A percentile compares a stretch with the other conserved stretches of the same genome.
Conservation (phyloP, 2,888 invertebrate species). For the Diarsia dahlii region DNA sequence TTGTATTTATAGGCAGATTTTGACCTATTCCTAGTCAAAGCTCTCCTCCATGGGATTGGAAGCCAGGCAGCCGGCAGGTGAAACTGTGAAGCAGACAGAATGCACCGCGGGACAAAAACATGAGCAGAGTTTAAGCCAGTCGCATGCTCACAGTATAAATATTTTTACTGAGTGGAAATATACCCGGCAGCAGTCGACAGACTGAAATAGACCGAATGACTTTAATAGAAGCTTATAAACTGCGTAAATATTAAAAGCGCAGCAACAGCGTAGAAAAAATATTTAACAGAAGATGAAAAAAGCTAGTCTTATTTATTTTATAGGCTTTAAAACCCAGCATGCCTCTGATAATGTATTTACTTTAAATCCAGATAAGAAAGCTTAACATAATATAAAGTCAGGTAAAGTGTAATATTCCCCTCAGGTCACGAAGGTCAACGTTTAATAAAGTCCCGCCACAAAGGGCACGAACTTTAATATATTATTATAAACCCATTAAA, state of each 20-base stretch:
- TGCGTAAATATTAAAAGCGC: background rate
- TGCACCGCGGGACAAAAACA: conserved; percentile 52
- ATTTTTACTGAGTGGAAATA: conserved; percentile 61
- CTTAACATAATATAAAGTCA: conserved; percentile 21
- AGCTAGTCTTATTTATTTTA: conserved; percentile 3
- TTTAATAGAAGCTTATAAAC: conserved; percentile 38
- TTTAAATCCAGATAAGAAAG: conserved; percentile 18
- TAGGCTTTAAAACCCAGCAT: background rate
- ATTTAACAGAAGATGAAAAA: background rate
- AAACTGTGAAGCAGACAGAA: conserved; percentile 43
- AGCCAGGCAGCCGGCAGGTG: conserved; percentile 61
- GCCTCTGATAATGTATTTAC: background rate
- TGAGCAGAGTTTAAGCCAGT: conserved; percentile 37
- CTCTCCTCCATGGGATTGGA: conserved; percentile 50
- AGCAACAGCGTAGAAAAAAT: background rate
- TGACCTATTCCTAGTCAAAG: conserved; percentile 10
- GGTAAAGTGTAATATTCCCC: conserved; percentile 25
- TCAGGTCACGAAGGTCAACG: conserved; percentile 60
- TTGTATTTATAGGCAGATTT: conserved; percentile 3
- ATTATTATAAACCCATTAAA: conserved; percentile 66
- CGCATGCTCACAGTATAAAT: conserved; percentile 41
- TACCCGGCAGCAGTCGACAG: conserved; percentile 32
- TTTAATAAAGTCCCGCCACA: conserved; percentile 47
- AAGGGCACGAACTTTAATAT: conserved; percentile 63
- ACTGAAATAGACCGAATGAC: conserved; percentile 52